phyloP scores from a whole-genome alignment of 1,140 invertebrate species.

The Pseudomyrmex concolor region DNA sequence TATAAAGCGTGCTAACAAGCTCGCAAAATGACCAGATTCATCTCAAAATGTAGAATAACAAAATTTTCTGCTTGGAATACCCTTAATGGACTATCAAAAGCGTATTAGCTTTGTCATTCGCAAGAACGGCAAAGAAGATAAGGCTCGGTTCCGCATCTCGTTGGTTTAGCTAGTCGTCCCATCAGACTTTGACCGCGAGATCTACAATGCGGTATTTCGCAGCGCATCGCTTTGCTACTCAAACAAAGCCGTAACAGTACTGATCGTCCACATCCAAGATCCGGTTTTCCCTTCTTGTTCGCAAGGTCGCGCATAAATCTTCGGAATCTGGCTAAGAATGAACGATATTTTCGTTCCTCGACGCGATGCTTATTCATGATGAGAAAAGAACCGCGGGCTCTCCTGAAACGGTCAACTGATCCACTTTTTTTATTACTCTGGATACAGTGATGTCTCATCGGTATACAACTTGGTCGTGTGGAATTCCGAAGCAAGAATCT shows the following conservation, averaged over 20 bases:
- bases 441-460: conserved; percentile 45
- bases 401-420: conserved; percentile 63
- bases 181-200: conserved; percentile 14
- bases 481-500: conserved; percentile 28
- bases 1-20: conserved; percentile 33
- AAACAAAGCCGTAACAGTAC: conserved; percentile 32
- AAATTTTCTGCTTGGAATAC: conserved; percentile 42
- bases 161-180: neutral
- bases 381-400: conserved; percentile 29
- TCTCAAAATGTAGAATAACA: conserved; percentile 38
- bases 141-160: neutral
- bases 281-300: conserved; percentile 9
- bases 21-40: conserved; percentile 46
- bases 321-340: neutral
- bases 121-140: conserved; percentile 11
- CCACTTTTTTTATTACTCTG: conserved; percentile 21
- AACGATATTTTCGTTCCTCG: conserved; percentile 41
- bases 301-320: conserved; percentile 33
- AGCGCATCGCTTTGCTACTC: conserved; percentile 4
- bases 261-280: conserved; percentile 30
- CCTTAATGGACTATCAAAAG: conserved; percentile 59
- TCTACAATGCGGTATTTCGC: neutral
- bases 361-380: conserved; percentile 55
- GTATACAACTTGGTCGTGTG: conserved; percentile 22
- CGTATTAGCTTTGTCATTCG: conserved; percentile 43